A percentile compares a stretch with the other conserved stretches of the same genome.
Evolutionary conservation across 2,797 vertebrate genomes (phyloP).

Genomic region (Hoplostethus atlanticus): DNA sequence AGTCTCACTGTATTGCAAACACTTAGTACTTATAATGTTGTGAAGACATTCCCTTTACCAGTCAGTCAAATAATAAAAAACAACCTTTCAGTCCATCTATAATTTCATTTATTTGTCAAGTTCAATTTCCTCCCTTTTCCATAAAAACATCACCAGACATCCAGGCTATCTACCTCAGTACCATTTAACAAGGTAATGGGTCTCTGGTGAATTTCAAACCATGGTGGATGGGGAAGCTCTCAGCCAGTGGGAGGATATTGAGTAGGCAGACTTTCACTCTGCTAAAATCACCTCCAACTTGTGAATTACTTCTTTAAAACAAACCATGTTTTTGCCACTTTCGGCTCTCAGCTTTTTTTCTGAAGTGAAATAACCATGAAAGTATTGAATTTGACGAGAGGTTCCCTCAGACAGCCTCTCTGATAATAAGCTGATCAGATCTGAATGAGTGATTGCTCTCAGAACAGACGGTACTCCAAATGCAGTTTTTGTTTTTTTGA

Average conservation of each 20-base stretch:
- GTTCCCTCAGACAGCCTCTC: constrained; percentile 1
- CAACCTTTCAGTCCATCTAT: constrained; percentile 23
- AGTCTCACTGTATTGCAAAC: no score
- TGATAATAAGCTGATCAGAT: constrained; percentile 25
- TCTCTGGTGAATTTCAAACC: constrained; percentile 66
- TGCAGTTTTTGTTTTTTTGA: constrained; percentile 48
- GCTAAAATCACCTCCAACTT: constrained; percentile 13
- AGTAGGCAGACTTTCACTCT: constrained; percentile 8
- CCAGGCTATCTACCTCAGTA: constrained; percentile 50
- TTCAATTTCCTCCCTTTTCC: constrained; percentile 49
- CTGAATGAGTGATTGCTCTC: constrained; percentile 8
- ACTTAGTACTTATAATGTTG: no score
- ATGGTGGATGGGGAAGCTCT: constrained; percentile 31
- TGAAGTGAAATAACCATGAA: constrained; percentile 27
- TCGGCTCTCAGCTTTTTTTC: no score
- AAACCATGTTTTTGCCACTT: constrained; percentile 21
- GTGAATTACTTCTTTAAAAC: constrained; percentile 51
- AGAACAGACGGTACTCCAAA: constrained; percentile 32
- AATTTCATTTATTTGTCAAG: constrained; percentile 61
- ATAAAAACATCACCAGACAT: constrained; percentile 66
- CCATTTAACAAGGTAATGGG: constrained; percentile 68
- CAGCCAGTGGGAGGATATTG: constrained; percentile 33
- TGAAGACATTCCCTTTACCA: constrained; percentile 11
- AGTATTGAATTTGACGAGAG: constrained; percentile 23
- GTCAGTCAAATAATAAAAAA: neutral